Evolutionary conservation across 2,797 vertebrate species (phyloP), one percentile per base, ranked within the genome.

Genomic region (Cyprinodon diabolis): DNA sequence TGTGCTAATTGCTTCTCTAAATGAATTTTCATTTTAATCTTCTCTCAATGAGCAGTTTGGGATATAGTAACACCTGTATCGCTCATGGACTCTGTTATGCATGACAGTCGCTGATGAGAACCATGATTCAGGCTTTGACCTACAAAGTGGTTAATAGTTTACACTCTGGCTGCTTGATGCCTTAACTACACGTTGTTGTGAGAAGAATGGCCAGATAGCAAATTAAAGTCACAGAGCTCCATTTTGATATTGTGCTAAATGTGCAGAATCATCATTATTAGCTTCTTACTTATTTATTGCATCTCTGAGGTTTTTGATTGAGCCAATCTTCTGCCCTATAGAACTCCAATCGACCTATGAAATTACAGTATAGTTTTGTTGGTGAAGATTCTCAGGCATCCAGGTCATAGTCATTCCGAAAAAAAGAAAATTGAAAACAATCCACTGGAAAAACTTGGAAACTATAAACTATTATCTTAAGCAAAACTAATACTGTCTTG

Each of bases 81-180:
- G 71, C 47, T 0, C 52, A 58, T 80, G 66, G 69, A 23, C 47
- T 0, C 45, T 0, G 63, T 40, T 75, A 70, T 56, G 80, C 77
- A 23, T 19, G 69, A 82, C 74, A 80, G 75, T 56, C 25, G 2
- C 75, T 48, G 78, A 47, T 55, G 78, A 79, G 80, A 49, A 76
- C 80, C 65, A 82, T 48, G 81, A 85, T 86, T 86, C 83, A 87
- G 52, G 5, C 68, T 76, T 66, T 86, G 86, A 89, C 91, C 89
- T 84, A 84, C 87, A 90, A 87, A 87, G 78, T 55, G 37, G 72
- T 79, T 82, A 79, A 86, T 68, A 77, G 88, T 23, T 37, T 40
- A 77, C 47, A 35, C 80, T n/a, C 48, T 77, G 81, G 82, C 72
- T 72, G 84, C 78, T 51, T 74, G 83, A 83, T 80, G 84, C 62